Percentiles rank a stretch among this genome's conserved stretches.
Evolutionary conservation across 2,888 invertebrate genomes (phyloP).

Genomic region (Fragum sueziense): DNA sequence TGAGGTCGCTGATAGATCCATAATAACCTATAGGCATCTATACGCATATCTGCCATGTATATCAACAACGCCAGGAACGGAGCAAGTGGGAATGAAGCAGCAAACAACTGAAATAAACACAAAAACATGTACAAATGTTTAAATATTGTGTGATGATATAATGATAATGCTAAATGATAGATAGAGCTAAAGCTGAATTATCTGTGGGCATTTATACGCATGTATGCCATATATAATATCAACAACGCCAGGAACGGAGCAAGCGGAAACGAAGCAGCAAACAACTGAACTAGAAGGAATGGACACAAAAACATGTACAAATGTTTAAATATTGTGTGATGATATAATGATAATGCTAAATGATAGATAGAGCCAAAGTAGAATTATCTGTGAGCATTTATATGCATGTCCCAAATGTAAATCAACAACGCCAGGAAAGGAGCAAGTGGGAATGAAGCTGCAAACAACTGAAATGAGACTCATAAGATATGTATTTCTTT

Average conservation of each 20-base stretch:
- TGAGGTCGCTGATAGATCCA: constrained; percentile 83
- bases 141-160: no score
- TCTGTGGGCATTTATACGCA: constrained; percentile 82
- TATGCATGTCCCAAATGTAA: constrained; percentile 81
- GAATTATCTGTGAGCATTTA: constrained; percentile 82
- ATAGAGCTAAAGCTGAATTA: no score
- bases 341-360: no score
- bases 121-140: no score
- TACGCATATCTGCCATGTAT: constrained; percentile 81
- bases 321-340: no score
- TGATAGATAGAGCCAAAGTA: no score
- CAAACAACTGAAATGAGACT: constrained; percentile 83
- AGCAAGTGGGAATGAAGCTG: constrained; percentile 83
- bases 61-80: constrained; percentile 83
- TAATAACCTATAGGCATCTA: constrained; percentile 82
- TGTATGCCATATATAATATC: constrained; percentile 81
- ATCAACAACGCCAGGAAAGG: constrained; percentile 82
- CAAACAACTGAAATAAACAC: constrained; percentile 81
- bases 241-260: constrained; percentile 83
- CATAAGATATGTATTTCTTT: no score
- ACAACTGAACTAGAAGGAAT: constrained; percentile 83
- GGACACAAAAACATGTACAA: neutral
- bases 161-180: no score
- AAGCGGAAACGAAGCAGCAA: constrained; percentile 83
- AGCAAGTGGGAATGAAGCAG: constrained; percentile 83